phyloP scores from a whole-genome alignment of 2,113 vertebrate species.

The Dendrocopos noguchii region DNA sequence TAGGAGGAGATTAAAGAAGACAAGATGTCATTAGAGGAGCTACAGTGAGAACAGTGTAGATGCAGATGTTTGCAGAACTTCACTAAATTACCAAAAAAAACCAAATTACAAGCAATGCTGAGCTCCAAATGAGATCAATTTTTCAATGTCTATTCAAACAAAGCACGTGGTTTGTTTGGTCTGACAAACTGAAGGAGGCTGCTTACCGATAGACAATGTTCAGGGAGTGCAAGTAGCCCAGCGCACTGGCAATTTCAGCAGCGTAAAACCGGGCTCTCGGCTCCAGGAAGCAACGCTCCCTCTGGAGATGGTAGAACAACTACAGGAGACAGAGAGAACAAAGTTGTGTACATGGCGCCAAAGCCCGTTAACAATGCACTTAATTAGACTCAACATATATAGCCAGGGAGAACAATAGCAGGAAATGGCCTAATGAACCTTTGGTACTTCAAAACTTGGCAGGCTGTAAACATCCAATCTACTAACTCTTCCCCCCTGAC shows the following conservation, averaged over 20 bases:
- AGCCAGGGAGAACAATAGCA: conserved; percentile 68
- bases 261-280: conserved; percentile 94
- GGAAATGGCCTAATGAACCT: conserved; percentile 69
- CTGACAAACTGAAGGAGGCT: not conserved
- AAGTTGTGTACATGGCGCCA: conserved; percentile 30
- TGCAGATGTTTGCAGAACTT: not conserved
- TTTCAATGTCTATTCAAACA: not conserved
- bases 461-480: conserved; percentile 72
- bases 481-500: conserved; percentile 51
- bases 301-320: conserved; percentile 98
- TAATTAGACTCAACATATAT: conserved; percentile 67
- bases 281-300: conserved; percentile 97
- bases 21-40: not conserved
- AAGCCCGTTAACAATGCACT: conserved; percentile 59
- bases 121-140: not conserved
- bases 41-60: not conserved
- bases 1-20: not conserved
- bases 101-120: not conserved
- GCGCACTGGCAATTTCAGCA: conserved; percentile 95
- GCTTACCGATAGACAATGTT: conserved; percentile 95
- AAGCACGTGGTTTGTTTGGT: not conserved
- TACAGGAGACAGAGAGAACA: conserved; percentile 74
- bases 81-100: not conserved
- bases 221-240: conserved; percentile 96
- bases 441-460: conserved; percentile 53